A percentile compares a stretch with the other conserved stretches of the same genome.
These are phyloP conservation scores for Nipponacmea schrenckii DNA, from an alignment of 2,888 invertebrate species.

Conservation along the genomic window DNA sequence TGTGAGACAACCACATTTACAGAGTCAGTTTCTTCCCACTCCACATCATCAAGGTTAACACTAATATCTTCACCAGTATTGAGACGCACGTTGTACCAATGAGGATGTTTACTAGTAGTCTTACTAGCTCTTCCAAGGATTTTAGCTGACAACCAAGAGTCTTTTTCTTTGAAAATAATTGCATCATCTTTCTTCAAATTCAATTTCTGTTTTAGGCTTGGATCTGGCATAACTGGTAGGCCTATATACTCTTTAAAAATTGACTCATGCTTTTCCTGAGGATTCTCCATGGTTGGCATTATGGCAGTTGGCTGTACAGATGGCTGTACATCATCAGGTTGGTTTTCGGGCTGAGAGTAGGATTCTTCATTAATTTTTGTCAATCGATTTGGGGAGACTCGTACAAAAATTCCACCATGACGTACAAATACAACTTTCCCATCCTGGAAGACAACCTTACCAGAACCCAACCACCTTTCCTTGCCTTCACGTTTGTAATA, in stretches of 20 bases:
- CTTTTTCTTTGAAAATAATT: neutral
- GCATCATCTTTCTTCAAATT: conserved; percentile 3
- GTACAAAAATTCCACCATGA: conserved; percentile 6
- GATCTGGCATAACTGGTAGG: too few relatives aligned
- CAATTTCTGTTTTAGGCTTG: too few relatives aligned
- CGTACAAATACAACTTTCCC: conserved; percentile 12
- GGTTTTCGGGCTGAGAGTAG: neutral
- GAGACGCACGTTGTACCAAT: conserved; percentile 1
- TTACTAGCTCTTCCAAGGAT: neutral
- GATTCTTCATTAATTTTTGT: neutral
- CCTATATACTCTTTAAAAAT: neutral
- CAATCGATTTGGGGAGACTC: conserved; percentile 12
- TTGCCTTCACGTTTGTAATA: conserved; percentile 9
- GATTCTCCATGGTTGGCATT: too few relatives aligned
- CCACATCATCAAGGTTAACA: neutral
- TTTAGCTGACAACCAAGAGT: neutral
- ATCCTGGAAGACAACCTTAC: conserved; percentile 11
- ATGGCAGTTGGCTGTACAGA: too few relatives aligned
- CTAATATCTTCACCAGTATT: neutral
- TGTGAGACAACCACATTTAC: neutral
- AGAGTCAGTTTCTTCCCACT: neutral
- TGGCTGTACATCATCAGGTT: neutral
- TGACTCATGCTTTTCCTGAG: neutral
- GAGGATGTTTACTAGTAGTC: neutral
- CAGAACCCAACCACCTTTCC: conserved; percentile 8